These are phyloP conservation scores for Teleogryllus occipitalis DNA, from an alignment of 1,140 invertebrate genomes.

Conservation along the genomic window DNA sequence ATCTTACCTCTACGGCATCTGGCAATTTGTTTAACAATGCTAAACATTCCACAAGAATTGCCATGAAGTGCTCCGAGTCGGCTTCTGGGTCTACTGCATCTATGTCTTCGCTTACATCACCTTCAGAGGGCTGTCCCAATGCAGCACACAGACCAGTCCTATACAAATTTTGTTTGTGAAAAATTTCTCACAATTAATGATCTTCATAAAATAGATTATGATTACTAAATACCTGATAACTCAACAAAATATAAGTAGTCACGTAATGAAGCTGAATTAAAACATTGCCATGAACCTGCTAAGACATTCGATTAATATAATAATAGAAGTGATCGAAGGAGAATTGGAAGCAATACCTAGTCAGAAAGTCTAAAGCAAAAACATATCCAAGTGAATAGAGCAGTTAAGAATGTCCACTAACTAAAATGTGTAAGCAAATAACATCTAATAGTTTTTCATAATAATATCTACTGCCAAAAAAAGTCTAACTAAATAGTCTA, in stretches of 20 bases:
- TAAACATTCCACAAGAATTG: constrained; percentile 77
- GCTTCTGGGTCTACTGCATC: constrained; percentile 54
- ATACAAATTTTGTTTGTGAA: neutral
- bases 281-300: no score
- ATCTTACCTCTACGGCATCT: constrained; percentile 67
- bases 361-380: constrained; percentile 6
- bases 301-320: no score
- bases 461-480: no score
- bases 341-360: neutral
- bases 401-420: no score
- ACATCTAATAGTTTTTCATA: no score
- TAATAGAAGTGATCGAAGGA: no score
- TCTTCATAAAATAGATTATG: neutral
- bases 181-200: neutral
- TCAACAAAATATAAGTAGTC: neutral
- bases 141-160: constrained; percentile 7
- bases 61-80: constrained; percentile 62
- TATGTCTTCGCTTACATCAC: constrained; percentile 49
- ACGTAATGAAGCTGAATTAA: neutral
- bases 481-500: no score
- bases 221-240: neutral
- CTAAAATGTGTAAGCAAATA: no score
- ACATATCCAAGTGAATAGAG: neutral
- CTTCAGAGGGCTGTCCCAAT: neutral
- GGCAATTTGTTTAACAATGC: constrained; percentile 75